Percentiles rank a stretch among this genome's conserved stretches.
phyloP scores from a whole-genome alignment of 2,888 invertebrate genomes.

The Melanargia galathea region DNA sequence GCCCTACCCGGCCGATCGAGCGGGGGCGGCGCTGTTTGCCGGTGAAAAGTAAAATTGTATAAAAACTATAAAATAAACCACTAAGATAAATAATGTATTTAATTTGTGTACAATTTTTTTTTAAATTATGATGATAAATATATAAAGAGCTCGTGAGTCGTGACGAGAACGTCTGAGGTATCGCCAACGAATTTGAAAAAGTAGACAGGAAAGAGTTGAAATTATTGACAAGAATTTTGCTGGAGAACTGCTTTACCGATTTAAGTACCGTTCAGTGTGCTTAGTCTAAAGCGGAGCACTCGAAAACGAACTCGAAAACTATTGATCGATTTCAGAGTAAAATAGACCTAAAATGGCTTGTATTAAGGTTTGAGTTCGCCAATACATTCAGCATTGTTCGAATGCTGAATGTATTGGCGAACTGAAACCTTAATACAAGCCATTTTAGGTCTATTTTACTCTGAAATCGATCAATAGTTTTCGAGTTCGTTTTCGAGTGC shows the following conservation, averaged over 20 bases:
- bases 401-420: no score
- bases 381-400: no score
- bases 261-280: conserved; percentile 3
- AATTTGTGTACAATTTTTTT: conserved; percentile 7
- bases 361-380: no score
- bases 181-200: conserved; percentile 26
- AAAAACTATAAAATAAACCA: conserved; percentile 13
- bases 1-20: conserved; percentile 50
- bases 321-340: no score
- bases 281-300: no score
- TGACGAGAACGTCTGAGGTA: conserved; percentile 9
- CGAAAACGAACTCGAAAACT: no score
- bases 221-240: conserved; percentile 56
- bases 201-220: conserved; percentile 46
- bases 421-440: no score
- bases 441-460: no score
- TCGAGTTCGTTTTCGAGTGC: no score
- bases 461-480: no score
- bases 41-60: conserved; percentile 37
- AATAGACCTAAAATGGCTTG: no score
- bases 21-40: conserved; percentile 50
- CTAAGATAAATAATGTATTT: conserved; percentile 12
- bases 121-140: conserved; percentile 7
- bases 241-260: conserved; percentile 63
- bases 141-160: background rate